Conservation (phyloP, 2,888 invertebrate genomes). For the Drosophila neotestacea region DNA sequence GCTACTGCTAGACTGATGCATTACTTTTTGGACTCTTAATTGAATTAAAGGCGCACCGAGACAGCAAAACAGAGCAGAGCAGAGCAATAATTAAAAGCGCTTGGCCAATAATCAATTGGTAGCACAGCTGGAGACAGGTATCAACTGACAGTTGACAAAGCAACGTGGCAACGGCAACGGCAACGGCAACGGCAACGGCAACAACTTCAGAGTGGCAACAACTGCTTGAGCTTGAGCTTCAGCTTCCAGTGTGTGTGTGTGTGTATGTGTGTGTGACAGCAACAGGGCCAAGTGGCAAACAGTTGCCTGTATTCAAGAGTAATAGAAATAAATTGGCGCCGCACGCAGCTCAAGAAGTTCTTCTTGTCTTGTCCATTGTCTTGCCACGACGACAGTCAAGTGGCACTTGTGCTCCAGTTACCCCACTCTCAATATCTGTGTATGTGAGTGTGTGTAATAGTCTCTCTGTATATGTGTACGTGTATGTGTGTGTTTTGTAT, state of each 20-base stretch:
- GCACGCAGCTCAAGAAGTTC: constrained; percentile 57
- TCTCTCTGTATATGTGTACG: constrained; percentile 2
- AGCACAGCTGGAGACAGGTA: constrained; percentile 72
- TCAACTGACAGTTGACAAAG: constrained; percentile 37
- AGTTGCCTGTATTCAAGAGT: constrained; percentile 39
- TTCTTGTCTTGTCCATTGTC: constrained; percentile 37
- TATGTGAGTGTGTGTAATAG: constrained; percentile 8
- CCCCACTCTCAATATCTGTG: constrained; percentile 15
- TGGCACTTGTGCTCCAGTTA: constrained; percentile 42
- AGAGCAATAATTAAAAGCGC: constrained; percentile 70
- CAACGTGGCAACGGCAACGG: constrained; percentile 28
- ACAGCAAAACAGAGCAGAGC: not conserved
- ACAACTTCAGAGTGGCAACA: constrained; percentile 1
- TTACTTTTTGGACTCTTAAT: constrained; percentile 59
- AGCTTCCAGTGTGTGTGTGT: not conserved
- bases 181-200: constrained; percentile 22
- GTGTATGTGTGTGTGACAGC: constrained; percentile 4
- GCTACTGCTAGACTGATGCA: constrained; percentile 35
- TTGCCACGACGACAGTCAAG: constrained; percentile 50
- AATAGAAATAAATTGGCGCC: constrained; percentile 74
- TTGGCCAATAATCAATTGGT: constrained; percentile 75
- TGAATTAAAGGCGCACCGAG: constrained; percentile 57
- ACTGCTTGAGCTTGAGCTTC: not conserved
- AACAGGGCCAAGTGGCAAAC: constrained; percentile 9
- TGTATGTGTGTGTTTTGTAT: constrained; percentile 11